These are phyloP conservation scores for Drosophila erecta DNA, from an alignment of 1,140 invertebrate genomes.

Conservation along the genomic window DNA sequence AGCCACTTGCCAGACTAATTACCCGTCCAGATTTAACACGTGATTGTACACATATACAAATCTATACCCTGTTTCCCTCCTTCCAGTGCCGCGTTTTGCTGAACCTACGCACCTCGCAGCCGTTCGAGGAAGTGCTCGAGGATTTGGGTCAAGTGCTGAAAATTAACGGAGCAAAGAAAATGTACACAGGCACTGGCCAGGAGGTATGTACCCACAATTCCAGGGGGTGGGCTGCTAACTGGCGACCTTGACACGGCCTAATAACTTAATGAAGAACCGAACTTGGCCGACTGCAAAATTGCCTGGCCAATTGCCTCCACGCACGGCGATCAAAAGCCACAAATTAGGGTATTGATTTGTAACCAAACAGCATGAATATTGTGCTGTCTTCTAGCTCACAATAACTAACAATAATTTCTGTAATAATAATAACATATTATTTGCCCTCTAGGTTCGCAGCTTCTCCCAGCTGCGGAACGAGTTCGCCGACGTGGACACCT, in stretches of 20 bases:
- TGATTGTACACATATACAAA: constrained; percentile 36
- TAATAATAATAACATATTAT: too few species aligned
- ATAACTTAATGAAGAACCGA: constrained; percentile 55
- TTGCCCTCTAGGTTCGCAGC: constrained; percentile 87
- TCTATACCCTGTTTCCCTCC: too few species aligned
- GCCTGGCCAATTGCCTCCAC: constrained; percentile 43
- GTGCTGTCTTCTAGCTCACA: too few species aligned
- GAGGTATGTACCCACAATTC: constrained; percentile 87
- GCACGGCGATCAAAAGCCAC: constrained; percentile 1
- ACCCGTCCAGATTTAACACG: constrained; percentile 53
- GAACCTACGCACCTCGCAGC: constrained; percentile 95
- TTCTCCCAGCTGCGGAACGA: constrained; percentile 96
- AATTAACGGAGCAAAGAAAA: constrained; percentile 94
- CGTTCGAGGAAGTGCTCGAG: constrained; percentile 97
- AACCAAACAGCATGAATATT: too few species aligned
- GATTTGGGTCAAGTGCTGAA: constrained; percentile 96
- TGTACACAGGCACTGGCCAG: constrained; percentile 95
- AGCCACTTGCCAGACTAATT: constrained; percentile 58
- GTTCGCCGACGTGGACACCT: constrained; percentile 95
- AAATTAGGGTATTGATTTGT: background rate
- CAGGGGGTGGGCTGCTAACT: background rate
- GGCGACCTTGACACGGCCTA: constrained; percentile 36
- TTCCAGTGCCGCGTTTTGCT: constrained; percentile 94
- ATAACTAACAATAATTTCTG: too few species aligned
- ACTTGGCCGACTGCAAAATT: constrained; percentile 26